Evolutionary conservation across 2,888 invertebrate species (phyloP), one percentile per base, ranked within the genome.

Genomic region (Drosophila pseudotalamancana): DNA sequence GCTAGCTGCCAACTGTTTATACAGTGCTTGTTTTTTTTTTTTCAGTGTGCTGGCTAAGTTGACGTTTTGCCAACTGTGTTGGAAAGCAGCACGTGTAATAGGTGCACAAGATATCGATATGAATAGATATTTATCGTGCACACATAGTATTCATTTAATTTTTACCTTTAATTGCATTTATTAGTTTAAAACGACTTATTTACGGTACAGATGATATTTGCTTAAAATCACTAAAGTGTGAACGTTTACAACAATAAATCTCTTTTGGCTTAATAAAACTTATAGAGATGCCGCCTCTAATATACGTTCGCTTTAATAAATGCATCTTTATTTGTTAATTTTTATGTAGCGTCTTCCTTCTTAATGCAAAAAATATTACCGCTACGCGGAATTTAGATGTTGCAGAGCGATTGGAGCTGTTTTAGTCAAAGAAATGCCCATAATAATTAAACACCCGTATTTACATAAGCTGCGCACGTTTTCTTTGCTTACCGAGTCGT

Each of bases 401-500:
- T 87, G 63, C 25, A 82, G 51, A 6, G 68, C 74, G 34, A 80
- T 43, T 0, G 81, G 81, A 34, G 81, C 81, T 82, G 61, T 51
- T 29, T 35, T 40, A 11, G 16, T 45, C 50, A 14, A 53, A 4
- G n/a, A 39, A 35, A 14, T 35, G 32, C 6, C 21, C 9, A 31
- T 39, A 25, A 54, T 45, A 45, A 39, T 46, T 9, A 35, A 51
- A 56, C 31, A 54, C 14, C 12, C 53, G 49, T 57, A 65, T 75
- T 77, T 75, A 75, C 59, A 73, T 75, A 75, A 74, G 78, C 45
- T 42, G 14, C 3, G 31, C 57, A 65, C 59, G 56, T 57, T 65
- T 60, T 60, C 0, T 11, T 29, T 27, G 14, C 73, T 77, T 75
- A 91, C 91, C 89, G 40, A 91, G 34, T 21, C 91, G 76, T 46